Percentiles rank a stretch among this genome's conserved stretches.
phyloP scores from a whole-genome alignment of 2,888 invertebrate species.

The Seira musarum region DNA sequence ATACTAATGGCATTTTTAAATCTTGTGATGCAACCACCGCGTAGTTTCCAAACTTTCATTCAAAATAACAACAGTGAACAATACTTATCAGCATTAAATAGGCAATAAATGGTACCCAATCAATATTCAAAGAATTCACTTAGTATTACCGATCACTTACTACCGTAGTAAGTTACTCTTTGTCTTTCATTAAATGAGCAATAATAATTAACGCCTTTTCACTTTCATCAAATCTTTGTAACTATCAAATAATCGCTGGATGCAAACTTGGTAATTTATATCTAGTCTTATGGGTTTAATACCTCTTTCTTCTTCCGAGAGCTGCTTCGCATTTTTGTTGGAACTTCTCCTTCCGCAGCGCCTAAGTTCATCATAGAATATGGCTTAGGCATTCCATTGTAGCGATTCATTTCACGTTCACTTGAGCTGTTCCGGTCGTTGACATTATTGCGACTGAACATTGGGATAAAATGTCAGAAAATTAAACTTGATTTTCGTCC shows the following conservation, averaged over 20 bases:
- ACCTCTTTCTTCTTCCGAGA: constrained; percentile 65
- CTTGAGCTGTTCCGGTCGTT: constrained; percentile 45
- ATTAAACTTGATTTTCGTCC: too few species aligned
- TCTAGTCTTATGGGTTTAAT: too few species aligned
- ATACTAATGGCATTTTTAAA: constrained; percentile 63
- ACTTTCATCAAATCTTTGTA: too few species aligned
- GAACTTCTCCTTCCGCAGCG: constrained; percentile 38
- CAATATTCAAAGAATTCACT: too few species aligned
- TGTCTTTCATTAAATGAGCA: too few species aligned
- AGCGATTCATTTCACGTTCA: constrained; percentile 44
- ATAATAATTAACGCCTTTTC: too few species aligned
- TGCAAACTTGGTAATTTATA: too few species aligned
- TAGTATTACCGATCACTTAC: too few species aligned
- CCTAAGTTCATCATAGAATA: constrained; percentile 57
- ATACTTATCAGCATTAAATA: background rate
- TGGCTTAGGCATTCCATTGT: constrained; percentile 52
- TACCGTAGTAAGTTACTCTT: too few species aligned
- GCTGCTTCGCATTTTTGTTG: constrained; percentile 55
- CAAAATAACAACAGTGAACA: constrained; percentile 47
- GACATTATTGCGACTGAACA: constrained; percentile 21
- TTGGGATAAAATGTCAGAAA: too few species aligned
- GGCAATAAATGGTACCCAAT: too few species aligned
- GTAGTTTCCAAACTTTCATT: constrained; percentile 66
- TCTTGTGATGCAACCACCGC: constrained; percentile 66
- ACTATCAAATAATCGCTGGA: too few species aligned